Evolutionary conservation across 2,888 invertebrate species (phyloP).

Genomic region (Nomada goodeniana): DNA sequence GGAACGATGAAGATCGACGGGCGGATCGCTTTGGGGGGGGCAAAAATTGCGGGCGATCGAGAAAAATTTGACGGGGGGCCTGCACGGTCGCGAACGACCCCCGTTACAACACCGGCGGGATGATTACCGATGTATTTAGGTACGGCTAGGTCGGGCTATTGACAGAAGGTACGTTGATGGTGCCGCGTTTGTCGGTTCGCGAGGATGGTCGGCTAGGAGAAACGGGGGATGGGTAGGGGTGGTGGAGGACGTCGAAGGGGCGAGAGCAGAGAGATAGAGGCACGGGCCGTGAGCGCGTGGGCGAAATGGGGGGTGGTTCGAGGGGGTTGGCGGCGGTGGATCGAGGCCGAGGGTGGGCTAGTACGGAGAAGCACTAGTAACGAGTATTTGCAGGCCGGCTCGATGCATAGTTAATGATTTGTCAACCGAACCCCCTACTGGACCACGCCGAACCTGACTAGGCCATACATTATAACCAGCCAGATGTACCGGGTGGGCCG

Average conservation of each 20-base stretch:
- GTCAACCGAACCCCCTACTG: conserved; percentile 81
- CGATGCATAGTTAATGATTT: conserved; percentile 85
- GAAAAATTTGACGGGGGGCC: neutral
- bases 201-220: conserved; percentile 43
- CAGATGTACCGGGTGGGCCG: conserved; percentile 74
- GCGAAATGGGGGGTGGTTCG: conserved; percentile 12
- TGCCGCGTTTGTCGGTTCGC: conserved; percentile 59
- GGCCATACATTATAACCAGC: conserved; percentile 82
- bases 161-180: conserved; percentile 61
- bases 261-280: conserved; percentile 45
- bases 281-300: conserved; percentile 44
- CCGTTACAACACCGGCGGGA: conserved; percentile 73
- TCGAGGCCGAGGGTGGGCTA: conserved; percentile 64
- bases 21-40: no score
- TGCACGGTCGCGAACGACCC: neutral
- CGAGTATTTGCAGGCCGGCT: conserved; percentile 84
- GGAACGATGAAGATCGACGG: no score
- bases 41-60: neutral
- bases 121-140: conserved; percentile 76
- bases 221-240: neutral
- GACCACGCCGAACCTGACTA: conserved; percentile 80
- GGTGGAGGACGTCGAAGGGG: no score
- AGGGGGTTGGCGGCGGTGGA: conserved; percentile 47
- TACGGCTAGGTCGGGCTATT: conserved; percentile 62
- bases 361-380: conserved; percentile 81